Base-by-base conservation (phyloP, 2,888 invertebrate genomes). In the Melieria omissa region DNA sequence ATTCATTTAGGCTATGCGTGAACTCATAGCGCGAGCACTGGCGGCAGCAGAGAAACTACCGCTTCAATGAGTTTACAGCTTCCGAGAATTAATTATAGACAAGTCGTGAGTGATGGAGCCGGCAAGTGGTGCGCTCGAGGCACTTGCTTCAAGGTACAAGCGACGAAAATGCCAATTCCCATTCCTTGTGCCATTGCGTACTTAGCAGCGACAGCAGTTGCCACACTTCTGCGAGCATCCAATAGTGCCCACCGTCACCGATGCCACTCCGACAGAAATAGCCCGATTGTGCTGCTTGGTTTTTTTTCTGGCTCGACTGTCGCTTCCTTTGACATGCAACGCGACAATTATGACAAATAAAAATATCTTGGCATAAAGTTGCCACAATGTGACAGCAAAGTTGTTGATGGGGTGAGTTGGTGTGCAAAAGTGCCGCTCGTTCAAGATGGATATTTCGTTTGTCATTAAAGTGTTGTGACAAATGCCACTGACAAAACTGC, bases 161-260 rank as follows among this genome's bases (percentile, higher is more conserved):
- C 77, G 75, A 77, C 73, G 75, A 79, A 80, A 80, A 77, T 80
- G 78, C 78, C 79, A 82, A 83, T 82, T 83, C 80, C 80, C 78
- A 65, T 16, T 57, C 46, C 49, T 42, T 16, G 49, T 29, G 14
- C 8, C 45, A 44, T 54, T 10, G 41, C 7, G 12, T 29, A 29
- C 42, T 12, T 60, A 47, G 47, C 14, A 29, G 29, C 77, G 78
- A 76, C 77, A 79, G 78, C 71, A 57, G 69, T 81, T 78, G 29
- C 29, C 29, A 29, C 29, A 29, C 29, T 29, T 29, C n/a, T n/a
- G n/a, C 29, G 29, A 29, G 29, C 29, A 29, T 29, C 29, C 29
- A 29, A 29, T 29, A 29, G 29, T 29, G 29, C 29, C 29, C 29
- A 29, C 29, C 29, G 29, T 2, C 29, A 29, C 29, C 29, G 29